Conservation (phyloP, 2,797 vertebrate species). For the Schizopygopsis malacanthus region DNA sequence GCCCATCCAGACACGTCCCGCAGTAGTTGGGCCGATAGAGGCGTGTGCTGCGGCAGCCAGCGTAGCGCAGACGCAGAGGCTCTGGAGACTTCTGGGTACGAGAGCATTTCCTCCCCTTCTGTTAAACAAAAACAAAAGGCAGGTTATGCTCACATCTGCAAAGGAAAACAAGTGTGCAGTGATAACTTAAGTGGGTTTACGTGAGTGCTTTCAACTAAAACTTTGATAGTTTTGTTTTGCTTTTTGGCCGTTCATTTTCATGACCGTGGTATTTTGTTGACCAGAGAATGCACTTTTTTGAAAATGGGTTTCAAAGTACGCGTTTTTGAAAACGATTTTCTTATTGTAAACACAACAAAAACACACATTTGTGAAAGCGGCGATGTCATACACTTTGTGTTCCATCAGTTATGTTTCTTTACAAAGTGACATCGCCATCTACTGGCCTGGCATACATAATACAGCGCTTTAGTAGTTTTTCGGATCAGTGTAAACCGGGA, state of each 20-base stretch:
- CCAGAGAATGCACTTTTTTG: neutral
- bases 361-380: no score
- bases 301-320: no score
- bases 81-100: conserved; percentile 80
- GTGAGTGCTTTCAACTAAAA: neutral
- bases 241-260: neutral
- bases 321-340: no score
- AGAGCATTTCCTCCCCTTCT: conserved; percentile 84
- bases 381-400: no score
- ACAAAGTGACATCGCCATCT: neutral
- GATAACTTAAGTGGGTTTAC: neutral
- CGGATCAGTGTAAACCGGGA: no score
- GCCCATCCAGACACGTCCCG: conserved; percentile 78
- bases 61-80: conserved; percentile 77
- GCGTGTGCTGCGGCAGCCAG: conserved; percentile 79
- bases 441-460: neutral
- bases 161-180: neutral
- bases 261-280: neutral
- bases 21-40: conserved; percentile 83
- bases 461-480: neutral
- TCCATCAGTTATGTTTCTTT: no score
- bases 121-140: conserved; percentile 31
- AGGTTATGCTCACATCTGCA: neutral
- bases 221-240: neutral
- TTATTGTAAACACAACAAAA: no score